These are phyloP conservation scores for Charadrius vociferus DNA, from an alignment of 2,113 vertebrate species.

Conservation along the genomic window DNA sequence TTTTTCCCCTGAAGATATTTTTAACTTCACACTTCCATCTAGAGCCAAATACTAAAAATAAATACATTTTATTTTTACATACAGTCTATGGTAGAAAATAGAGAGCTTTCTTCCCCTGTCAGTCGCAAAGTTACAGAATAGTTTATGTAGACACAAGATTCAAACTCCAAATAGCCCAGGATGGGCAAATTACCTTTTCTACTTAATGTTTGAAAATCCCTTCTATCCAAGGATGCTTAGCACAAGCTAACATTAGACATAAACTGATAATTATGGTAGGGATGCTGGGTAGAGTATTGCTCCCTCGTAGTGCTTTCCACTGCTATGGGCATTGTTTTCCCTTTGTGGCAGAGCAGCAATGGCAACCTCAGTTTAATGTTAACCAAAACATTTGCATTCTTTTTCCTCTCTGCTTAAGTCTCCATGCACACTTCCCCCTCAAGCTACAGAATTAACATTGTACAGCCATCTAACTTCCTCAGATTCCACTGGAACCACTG, in stretches of 20 bases:
- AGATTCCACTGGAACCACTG: neutral
- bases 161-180: neutral
- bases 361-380: neutral
- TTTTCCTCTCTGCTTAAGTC: neutral
- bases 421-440: neutral
- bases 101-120: neutral
- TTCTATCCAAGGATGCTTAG: neutral
- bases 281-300: neutral
- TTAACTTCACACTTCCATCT: constrained; percentile 18
- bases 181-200: neutral
- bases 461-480: neutral
- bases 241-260: neutral
- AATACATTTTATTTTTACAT: constrained; percentile 19
- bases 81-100: neutral
- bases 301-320: neutral
- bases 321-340: neutral
- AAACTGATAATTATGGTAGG: neutral
- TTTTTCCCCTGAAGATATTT: constrained; percentile 1
- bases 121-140: neutral
- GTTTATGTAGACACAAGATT: neutral
- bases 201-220: neutral
- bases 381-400: neutral
- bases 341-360: neutral
- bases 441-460: neutral
- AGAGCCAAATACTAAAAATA: constrained; percentile 46